phyloP scores from a whole-genome alignment of 2,888 invertebrate genomes.

The Hypsopygia costalis region DNA sequence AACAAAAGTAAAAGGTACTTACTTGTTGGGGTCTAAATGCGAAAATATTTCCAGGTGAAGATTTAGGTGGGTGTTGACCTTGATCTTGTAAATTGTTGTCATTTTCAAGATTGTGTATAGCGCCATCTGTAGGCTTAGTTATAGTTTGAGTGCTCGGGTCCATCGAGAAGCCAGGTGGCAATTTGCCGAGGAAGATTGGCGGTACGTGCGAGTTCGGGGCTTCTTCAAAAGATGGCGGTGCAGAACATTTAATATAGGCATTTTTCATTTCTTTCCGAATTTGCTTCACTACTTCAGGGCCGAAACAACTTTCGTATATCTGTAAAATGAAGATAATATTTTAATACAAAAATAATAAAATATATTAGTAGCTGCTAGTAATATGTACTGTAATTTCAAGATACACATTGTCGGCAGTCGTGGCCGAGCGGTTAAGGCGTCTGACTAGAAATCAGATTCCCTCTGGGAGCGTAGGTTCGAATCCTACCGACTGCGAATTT shows the following conservation, averaged over 20 bases:
- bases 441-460: conserved; percentile 95
- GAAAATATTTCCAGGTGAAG: conserved; percentile 59
- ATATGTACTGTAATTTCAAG: conserved; percentile 21
- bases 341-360: not conserved
- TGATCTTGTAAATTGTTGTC: conserved; percentile 44
- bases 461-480: conserved; percentile 95
- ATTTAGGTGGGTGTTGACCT: conserved; percentile 57
- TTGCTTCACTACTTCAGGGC: conserved; percentile 83
- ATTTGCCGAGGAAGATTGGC: conserved; percentile 57
- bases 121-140: conserved; percentile 68
- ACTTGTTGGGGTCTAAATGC: conserved; percentile 76
- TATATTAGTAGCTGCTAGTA: not conserved
- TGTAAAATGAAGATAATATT: conserved; percentile 36
- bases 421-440: conserved; percentile 95
- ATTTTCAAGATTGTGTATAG: conserved; percentile 51
- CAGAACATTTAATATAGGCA: conserved; percentile 83
- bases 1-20: no score
- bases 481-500: conserved; percentile 90
- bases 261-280: conserved; percentile 84
- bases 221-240: conserved; percentile 69
- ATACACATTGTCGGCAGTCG: conserved; percentile 75
- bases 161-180: conserved; percentile 68
- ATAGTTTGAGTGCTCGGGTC: conserved; percentile 69
- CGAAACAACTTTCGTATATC: conserved; percentile 87
- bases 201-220: conserved; percentile 56